Evolutionary conservation across 2,113 vertebrate genomes (phyloP).

Genomic region (Nerophis lumbriciformis): DNA sequence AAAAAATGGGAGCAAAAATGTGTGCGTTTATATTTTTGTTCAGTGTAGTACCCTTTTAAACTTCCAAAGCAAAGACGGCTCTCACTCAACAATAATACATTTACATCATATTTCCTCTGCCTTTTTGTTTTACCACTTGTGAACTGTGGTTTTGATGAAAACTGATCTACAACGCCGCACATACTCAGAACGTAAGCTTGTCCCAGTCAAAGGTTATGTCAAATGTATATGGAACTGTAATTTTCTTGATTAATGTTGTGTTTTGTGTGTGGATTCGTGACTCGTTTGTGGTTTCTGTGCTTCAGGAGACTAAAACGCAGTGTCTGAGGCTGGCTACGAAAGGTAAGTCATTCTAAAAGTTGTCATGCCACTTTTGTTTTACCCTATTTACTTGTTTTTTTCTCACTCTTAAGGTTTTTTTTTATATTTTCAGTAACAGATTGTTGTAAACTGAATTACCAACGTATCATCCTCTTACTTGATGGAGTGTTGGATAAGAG

Average conservation of each 20-base stretch:
- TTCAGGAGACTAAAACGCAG: constrained; percentile 96
- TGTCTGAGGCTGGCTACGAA: constrained; percentile 96
- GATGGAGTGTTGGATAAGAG: not conserved
- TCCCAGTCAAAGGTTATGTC: too few relatives aligned
- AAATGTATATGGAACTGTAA: too few relatives aligned
- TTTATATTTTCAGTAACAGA: constrained; percentile 4
- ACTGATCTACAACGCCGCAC: too few relatives aligned
- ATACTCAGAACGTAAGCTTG: too few relatives aligned
- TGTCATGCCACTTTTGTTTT: not conserved
- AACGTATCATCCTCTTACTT: not conserved
- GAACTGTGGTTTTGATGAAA: too few relatives aligned
- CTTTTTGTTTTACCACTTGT: too few relatives aligned
- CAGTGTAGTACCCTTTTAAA: too few relatives aligned
- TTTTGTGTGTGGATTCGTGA: not conserved
- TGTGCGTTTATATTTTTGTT: too few relatives aligned
- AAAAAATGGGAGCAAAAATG: too few relatives aligned
- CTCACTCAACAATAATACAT: too few relatives aligned
- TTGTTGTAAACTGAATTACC: constrained; percentile 3
- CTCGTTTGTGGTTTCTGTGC: constrained; percentile 21
- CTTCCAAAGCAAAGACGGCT: too few relatives aligned
- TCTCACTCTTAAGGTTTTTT: not conserved
- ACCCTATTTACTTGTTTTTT: not conserved
- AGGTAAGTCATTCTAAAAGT: constrained; percentile 73
- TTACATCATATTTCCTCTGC: too few relatives aligned
- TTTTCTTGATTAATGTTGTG: not conserved